phyloP scores from a whole-genome alignment of 2,797 vertebrate genomes.

The Erpetoichthys calabaricus region DNA sequence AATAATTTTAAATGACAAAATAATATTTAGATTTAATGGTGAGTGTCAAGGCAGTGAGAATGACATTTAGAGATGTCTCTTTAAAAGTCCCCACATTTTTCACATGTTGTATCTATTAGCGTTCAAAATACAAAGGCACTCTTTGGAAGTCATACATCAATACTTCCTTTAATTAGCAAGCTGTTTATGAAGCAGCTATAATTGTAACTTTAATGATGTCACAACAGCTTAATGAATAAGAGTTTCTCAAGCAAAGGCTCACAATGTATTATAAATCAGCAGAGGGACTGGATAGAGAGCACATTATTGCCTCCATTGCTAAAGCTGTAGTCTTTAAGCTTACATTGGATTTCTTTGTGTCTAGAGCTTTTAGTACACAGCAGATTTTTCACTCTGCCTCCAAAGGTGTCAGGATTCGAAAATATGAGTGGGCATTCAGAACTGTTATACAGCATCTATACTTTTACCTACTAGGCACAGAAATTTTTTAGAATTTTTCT shows the following conservation, averaged over 20 bases:
- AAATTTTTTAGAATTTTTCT: too few species aligned
- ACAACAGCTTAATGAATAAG: constrained; percentile 49
- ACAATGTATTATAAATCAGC: constrained; percentile 36
- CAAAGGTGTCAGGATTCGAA: too few species aligned
- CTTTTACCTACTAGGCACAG: too few species aligned
- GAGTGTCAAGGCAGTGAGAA: too few species aligned
- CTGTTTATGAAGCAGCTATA: constrained; percentile 45
- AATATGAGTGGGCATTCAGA: too few species aligned
- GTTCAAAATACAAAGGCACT: constrained; percentile 5
- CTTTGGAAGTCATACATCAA: constrained; percentile 31
- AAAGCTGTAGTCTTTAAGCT: not conserved
- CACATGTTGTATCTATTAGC: too few species aligned
- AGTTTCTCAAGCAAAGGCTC: constrained; percentile 34
- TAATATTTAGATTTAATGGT: too few species aligned
- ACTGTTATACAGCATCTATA: too few species aligned
- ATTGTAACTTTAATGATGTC: constrained; percentile 59
- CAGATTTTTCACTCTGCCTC: too few species aligned
- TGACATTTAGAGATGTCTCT: too few species aligned
- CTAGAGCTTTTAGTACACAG: not conserved
- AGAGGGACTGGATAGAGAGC: constrained; percentile 2
- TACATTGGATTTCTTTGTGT: not conserved
- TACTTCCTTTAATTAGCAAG: constrained; percentile 52
- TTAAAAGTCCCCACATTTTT: too few species aligned
- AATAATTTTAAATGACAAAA: too few species aligned
- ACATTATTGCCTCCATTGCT: not conserved